Conservation (phyloP, 2,113 vertebrate genomes). For the Ptyas mucosa region DNA sequence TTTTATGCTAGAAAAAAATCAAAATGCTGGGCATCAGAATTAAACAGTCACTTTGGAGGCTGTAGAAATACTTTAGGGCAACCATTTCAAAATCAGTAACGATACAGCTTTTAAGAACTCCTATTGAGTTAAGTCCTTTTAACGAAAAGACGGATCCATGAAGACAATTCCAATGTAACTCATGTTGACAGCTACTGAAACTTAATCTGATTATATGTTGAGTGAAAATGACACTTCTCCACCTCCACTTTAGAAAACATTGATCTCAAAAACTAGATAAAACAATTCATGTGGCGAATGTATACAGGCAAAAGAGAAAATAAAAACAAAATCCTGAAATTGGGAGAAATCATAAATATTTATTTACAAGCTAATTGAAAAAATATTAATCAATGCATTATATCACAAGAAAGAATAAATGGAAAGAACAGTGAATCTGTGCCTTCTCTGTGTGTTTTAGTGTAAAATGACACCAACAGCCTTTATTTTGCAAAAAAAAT, state of each 20-base stretch:
- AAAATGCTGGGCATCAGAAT: conserved; percentile 22
- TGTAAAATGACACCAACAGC: background rate
- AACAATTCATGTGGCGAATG: conserved; percentile 14
- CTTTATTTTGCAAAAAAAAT: background rate
- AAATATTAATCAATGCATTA: background rate
- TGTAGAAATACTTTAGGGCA: conserved; percentile 37
- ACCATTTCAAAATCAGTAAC: conserved; percentile 30
- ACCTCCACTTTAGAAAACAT: conserved; percentile 6
- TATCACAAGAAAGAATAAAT: conserved; percentile 4
- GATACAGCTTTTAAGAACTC: conserved; percentile 34
- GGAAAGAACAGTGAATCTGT: background rate
- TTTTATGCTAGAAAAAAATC: conserved; percentile 28
- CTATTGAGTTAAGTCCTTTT: conserved; percentile 34
- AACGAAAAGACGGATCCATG: conserved; percentile 25
- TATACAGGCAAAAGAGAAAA: background rate
- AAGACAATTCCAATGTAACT: conserved; percentile 40
- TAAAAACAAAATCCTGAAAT: background rate
- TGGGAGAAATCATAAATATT: background rate
- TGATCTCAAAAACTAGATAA: background rate
- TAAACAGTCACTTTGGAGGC: conserved; percentile 30
- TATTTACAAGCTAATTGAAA: background rate
- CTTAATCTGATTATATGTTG: conserved; percentile 20
- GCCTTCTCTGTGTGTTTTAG: background rate
- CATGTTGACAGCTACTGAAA: conserved; percentile 38
- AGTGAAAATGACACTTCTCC: conserved; percentile 39